A percentile compares a stretch with the other conserved stretches of the same genome.
Conservation (phyloP, 2,888 invertebrate genomes). For the Liopterus haemorrhoidalis region DNA sequence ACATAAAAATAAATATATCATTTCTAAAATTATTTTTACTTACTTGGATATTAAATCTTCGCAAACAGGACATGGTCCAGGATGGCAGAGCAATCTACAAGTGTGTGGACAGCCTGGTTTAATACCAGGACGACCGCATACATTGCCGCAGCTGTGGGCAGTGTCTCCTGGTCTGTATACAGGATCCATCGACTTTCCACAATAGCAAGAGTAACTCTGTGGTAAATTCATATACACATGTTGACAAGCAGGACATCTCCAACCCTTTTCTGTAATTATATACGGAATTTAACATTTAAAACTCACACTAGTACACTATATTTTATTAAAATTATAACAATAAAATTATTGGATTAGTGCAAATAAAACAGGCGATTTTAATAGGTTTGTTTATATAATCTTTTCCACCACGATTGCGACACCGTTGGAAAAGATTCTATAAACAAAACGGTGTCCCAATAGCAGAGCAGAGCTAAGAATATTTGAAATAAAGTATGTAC, state of each 20-base stretch:
- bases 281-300: background rate
- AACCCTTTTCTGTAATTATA: slow-evolving; percentile 58
- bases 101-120: slow-evolving; percentile 54
- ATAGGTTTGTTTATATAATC: too few species aligned
- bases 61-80: slow-evolving; percentile 91
- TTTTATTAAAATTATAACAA: too few species aligned
- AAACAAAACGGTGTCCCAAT: too few species aligned
- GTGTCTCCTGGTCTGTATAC: slow-evolving; percentile 68
- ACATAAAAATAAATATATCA: slow-evolving; percentile 6
- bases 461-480: too few species aligned
- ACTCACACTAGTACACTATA: too few species aligned
- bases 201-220: slow-evolving; percentile 82
- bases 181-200: slow-evolving; percentile 73
- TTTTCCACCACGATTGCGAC: too few species aligned
- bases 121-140: slow-evolving; percentile 62
- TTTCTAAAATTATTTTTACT: too few species aligned
- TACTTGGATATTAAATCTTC: slow-evolving; percentile 63
- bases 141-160: slow-evolving; percentile 88
- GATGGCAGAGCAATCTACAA: slow-evolving; percentile 83
- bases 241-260: slow-evolving; percentile 97
- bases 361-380: too few species aligned
- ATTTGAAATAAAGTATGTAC: too few species aligned
- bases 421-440: too few species aligned
- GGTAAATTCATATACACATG: slow-evolving; percentile 70
- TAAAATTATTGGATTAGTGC: too few species aligned